A percentile compares a stretch with the other conserved stretches of the same genome.
These are phyloP conservation scores for Philotrypesis tridentata DNA, from an alignment of 1,140 invertebrate species.

Conservation along the genomic window DNA sequence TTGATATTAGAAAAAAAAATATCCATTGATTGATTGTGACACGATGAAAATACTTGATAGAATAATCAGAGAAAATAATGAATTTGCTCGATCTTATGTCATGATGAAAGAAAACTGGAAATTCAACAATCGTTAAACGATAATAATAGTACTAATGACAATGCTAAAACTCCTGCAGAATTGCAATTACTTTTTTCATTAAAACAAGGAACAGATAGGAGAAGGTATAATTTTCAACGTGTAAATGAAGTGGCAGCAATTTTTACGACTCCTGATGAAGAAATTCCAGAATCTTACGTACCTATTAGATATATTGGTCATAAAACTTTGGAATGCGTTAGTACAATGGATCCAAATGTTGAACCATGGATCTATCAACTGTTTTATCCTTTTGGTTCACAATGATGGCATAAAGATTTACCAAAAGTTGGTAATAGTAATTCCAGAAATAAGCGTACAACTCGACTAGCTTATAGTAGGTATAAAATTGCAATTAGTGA, in stretches of 20 bases:
- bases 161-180: no score
- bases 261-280: not conserved
- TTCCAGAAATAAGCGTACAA: not conserved
- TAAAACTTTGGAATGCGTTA: not conserved
- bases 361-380: conserved; percentile 12
- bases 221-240: not conserved
- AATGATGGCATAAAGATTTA: conserved; percentile 9
- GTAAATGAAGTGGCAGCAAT: no score
- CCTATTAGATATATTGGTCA: not conserved
- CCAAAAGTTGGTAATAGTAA: not conserved
- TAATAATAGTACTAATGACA: no score
- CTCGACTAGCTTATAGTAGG: no score
- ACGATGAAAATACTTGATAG: no score
- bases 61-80: no score
- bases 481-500: not conserved
- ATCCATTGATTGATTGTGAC: no score
- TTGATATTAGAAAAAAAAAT: no score
- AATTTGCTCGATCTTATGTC: no score
- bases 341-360: conserved; percentile 7
- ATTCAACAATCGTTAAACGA: no score
- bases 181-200: no score
- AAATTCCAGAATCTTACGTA: conserved; percentile 1
- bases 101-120: no score
- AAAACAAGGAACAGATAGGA: not conserved
- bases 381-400: not conserved